These are phyloP conservation scores for Dasyornis broadbenti DNA, from an alignment of 2,113 vertebrate genomes.

Conservation along the genomic window DNA sequence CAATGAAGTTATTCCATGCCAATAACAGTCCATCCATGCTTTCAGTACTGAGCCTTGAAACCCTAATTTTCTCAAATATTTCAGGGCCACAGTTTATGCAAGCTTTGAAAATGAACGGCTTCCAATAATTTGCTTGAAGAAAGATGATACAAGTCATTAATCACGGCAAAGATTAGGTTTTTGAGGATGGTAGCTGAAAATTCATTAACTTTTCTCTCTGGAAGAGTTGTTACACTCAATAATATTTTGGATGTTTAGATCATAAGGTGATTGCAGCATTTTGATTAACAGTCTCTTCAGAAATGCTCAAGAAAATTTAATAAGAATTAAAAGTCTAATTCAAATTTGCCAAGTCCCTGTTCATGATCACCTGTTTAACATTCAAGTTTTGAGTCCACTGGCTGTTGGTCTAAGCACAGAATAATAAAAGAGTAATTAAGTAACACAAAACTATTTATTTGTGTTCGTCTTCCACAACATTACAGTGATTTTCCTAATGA, in stretches of 20 bases:
- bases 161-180: neutral
- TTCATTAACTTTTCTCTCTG: conserved; percentile 1
- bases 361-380: neutral
- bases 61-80: neutral
- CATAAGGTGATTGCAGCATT: neutral
- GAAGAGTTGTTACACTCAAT: neutral
- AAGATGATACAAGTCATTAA: conserved; percentile 12
- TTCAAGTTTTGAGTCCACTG: neutral
- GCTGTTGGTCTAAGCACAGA: neutral
- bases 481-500: neutral
- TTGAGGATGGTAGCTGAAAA: neutral
- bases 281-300: neutral
- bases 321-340: neutral
- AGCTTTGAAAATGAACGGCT: neutral
- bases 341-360: neutral
- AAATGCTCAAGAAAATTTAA: neutral
- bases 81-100: neutral
- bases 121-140: conserved; percentile 9
- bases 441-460: neutral
- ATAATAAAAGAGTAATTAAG: neutral
- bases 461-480: neutral
- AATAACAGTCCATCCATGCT: neutral
- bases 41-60: neutral
- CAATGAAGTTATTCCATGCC: neutral
- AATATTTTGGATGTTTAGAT: neutral